phyloP scores from a whole-genome alignment of 2,113 vertebrate genomes.

The Ameiurus melas region DNA sequence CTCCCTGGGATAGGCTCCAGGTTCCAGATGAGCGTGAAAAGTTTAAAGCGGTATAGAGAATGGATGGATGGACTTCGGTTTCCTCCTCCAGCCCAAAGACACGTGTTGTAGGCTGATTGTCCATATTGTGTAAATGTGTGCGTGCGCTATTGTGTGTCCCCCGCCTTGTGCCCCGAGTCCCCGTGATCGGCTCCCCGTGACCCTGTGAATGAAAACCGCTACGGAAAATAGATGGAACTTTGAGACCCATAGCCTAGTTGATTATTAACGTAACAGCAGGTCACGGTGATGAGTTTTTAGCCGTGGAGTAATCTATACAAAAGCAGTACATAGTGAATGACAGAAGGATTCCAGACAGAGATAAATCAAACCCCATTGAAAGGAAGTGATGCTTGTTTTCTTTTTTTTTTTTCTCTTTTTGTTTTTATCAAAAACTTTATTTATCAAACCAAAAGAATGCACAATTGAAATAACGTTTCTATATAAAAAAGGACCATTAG shows the following conservation, averaged over 20 bases:
- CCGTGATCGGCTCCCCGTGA: too few species aligned
- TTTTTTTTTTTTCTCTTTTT: not conserved
- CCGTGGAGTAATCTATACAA: not conserved
- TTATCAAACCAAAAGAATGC: constrained; percentile 94
- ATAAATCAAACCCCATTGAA: constrained; percentile 29
- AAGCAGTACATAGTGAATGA: not conserved
- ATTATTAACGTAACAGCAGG: not conserved
- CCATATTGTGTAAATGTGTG: too few species aligned
- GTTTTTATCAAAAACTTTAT: constrained; percentile 97
- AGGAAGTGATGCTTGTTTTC: not conserved
- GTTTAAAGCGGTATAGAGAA: too few species aligned
- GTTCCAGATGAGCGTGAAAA: too few species aligned
- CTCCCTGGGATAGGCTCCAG: too few species aligned
- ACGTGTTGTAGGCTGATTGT: too few species aligned
- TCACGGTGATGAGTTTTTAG: not conserved
- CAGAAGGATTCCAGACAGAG: not conserved
- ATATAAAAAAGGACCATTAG: constrained; percentile 93
- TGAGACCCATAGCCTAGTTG: not conserved
- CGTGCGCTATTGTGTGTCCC: too few species aligned
- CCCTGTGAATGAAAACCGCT: too few species aligned
- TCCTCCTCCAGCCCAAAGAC: too few species aligned
- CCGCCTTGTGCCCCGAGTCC: too few species aligned
- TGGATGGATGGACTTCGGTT: too few species aligned
- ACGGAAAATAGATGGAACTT: not conserved
- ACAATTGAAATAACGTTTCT: constrained; percentile 94